Evolutionary conservation across 1,140 invertebrate genomes (phyloP), one percentile per base, ranked within the genome.

Genomic region (Oryzaephilus surinamensis): DNA sequence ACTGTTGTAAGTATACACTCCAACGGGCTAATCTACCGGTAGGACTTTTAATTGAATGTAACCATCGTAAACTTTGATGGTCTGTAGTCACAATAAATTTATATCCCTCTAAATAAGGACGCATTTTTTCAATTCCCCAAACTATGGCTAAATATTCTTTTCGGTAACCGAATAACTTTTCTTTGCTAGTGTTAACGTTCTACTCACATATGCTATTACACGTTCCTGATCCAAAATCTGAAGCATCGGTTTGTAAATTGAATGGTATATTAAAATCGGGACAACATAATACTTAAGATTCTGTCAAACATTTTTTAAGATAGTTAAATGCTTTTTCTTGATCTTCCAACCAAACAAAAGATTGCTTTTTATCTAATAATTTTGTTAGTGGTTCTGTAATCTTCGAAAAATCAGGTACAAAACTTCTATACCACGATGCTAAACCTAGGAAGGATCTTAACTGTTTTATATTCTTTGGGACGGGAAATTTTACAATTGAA

Each of bases 141-240:
- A 1, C 60, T 61, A 11, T 70, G 43, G 28, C 57, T 10, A 68
- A 43, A 32, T 49, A 54, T 56, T 68, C 64, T 56, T n/a, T 28
- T 45, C 38, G 5, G 43, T 32, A 8, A 32, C 26, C 7, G 37
- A 31, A 19, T 41, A 51, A 6, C 46, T 43, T 14, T 20, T 14
- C 23, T 53, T 30, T 0, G 30, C 16, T 4, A 19, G 10, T 4
- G 32, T 32, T 12, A 47, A 18, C 4, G 18, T 18, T n/a, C 26
- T 27, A 14, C 26, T 45, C 2, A 18, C 27, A 18, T 6, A 46
- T 5, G 14, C 36, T 0, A 37, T 38, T 13, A 8, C 21, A 18
- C 10, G 13, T n/a, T 21, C 36, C 11, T 10, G 21, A 6, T 50
- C 48, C 2, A 32, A 43, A 14, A 44, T n/a, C n/a, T n/a, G n/a